Base-by-base conservation (phyloP, 1,140 invertebrate genomes). In the Drosophila ogumai region DNA sequence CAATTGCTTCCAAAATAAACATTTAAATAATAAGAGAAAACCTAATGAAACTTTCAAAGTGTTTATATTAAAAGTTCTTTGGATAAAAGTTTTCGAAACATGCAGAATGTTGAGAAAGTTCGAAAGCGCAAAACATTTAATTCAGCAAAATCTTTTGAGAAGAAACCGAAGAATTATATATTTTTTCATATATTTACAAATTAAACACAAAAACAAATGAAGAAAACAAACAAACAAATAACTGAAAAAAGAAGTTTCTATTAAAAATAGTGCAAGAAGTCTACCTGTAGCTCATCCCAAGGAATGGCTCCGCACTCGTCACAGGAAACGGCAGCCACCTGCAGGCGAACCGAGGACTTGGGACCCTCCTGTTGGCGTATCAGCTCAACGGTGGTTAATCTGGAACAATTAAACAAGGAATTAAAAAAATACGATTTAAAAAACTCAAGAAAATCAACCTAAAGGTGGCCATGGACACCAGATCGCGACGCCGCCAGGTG, bases 211-310 rank as follows among this genome's bases (percentile, higher is more conserved):
- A 88, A 77, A 69, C 25, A 55, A 75, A 69, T 57, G 54, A 74
- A 31, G 5, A 9, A 54, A 55, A 38, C 13, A 50, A 55, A 50
- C n/a, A 41, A 49, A 63, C 9, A 66, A 65, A 41, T 9, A 65
- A 49, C 32, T 50, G 5, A 47, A 47, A 79, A 49, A 44, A 10
- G n/a, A 50, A 7, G 38, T n/a, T 46, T 28, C 9, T 40, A 61
- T 19, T n/a, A 41, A 77, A 47, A 55, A 61, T n/a, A 19, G n/a
- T 28, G 10, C 6, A 17, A 47, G 7, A 54, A 25, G 28, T 75
- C 9, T 63, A 98, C 97, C 96, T 98, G 97, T 94, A 99, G 97
- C 93, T 98, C 97, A 91, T 98, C 97, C 96, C 97, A 98, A 5
- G 96, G 96, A 90, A 98, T 98, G 49, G 96, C 96, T 8, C 95